phyloP scores from a whole-genome alignment of 2,888 invertebrate species.

The Hartigia nigra region DNA sequence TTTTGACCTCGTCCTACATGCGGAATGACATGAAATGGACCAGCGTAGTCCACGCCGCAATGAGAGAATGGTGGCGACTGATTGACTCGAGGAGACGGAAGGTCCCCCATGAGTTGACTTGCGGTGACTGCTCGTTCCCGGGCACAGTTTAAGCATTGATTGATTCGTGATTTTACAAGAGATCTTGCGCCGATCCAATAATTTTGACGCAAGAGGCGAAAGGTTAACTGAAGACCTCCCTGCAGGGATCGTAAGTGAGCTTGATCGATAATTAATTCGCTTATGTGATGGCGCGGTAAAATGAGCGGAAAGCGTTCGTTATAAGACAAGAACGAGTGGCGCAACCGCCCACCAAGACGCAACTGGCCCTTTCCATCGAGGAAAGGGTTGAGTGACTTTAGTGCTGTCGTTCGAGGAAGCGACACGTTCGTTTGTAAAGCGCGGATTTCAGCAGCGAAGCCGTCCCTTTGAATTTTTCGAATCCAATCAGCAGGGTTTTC shows the following conservation, averaged over 20 bases:
- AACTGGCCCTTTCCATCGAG: conserved; percentile 27
- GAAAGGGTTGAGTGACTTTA: conserved; percentile 31
- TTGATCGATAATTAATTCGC: conserved; percentile 23
- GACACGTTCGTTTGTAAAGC: not conserved
- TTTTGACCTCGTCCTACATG: conserved; percentile 21
- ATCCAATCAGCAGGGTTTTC: conserved; percentile 44
- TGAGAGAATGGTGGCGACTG: conserved; percentile 33
- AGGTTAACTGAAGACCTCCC: conserved; percentile 30
- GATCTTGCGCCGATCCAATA: conserved; percentile 34
- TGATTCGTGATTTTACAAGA: conserved; percentile 20
- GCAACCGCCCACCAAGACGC: conserved; percentile 29
- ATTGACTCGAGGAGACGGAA: conserved; percentile 35
- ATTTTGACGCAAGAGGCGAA: conserved; percentile 14
- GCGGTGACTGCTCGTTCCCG: conserved; percentile 16
- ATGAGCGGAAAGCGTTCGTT: conserved; percentile 27
- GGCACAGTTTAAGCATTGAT: conserved; percentile 29
- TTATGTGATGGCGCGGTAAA: conserved; percentile 16
- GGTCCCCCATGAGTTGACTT: conserved; percentile 41
- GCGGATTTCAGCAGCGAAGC: conserved; percentile 17
- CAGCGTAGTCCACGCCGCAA: conserved; percentile 40
- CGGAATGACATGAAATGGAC: conserved; percentile 30
- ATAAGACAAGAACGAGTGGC: conserved; percentile 4
- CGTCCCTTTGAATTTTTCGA: conserved; percentile 14
- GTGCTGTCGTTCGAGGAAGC: conserved; percentile 14
- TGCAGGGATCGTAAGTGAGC: conserved; percentile 27